phyloP scores from a whole-genome alignment of 2,888 invertebrate species.

The Drosophila birchii region DNA sequence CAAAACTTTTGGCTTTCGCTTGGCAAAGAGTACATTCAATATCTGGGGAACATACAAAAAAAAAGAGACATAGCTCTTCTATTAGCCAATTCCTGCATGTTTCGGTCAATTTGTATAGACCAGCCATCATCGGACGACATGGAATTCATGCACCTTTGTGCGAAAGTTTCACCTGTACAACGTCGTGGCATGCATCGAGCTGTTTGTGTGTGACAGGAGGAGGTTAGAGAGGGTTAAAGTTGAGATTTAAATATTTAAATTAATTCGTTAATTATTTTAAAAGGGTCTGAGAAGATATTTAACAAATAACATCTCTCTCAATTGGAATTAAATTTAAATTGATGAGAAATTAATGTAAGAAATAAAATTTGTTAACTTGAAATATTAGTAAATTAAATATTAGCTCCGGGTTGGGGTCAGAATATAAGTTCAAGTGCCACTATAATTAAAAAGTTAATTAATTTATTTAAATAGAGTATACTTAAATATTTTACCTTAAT shows the following conservation, averaged over 20 bases:
- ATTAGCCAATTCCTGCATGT: constrained; percentile 33
- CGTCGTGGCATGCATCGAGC: constrained; percentile 2
- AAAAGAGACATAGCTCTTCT: constrained; percentile 2
- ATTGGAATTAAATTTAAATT: no score
- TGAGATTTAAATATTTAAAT: not conserved
- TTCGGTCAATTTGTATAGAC: constrained; percentile 49
- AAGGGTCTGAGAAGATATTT: no score
- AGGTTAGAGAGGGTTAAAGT: not conserved
- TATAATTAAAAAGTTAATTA: not conserved
- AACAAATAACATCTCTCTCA: no score
- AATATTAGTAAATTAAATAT: not conserved
- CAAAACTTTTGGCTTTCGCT: constrained; percentile 46
- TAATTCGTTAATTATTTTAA: not conserved
- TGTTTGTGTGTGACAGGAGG: not conserved
- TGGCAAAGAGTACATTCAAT: constrained; percentile 13
- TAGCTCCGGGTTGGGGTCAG: no score
- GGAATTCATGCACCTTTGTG: constrained; percentile 54
- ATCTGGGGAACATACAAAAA: constrained; percentile 4
- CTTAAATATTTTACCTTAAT: not conserved
- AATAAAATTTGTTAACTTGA: not conserved
- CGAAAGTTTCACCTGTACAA: constrained; percentile 41
- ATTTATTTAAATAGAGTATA: not conserved
- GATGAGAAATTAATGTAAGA: not conserved
- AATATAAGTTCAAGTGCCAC: not conserved
- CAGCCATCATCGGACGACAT: constrained; percentile 16